Base-by-base conservation (phyloP, 30 jellyfish, hydroid and myxozoan species). In the Pseudorhiza aurosa region DNA sequence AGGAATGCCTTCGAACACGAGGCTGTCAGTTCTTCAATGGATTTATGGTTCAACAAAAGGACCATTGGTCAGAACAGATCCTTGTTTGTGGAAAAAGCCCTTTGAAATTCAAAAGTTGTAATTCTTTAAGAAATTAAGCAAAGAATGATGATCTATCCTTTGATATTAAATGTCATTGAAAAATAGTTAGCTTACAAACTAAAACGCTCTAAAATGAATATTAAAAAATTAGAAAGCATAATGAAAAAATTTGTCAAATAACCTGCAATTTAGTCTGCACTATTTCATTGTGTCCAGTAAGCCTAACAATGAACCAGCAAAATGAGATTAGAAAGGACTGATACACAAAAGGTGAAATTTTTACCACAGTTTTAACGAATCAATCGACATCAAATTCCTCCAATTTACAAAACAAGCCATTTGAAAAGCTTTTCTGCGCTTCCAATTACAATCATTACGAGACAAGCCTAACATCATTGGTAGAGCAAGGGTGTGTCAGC, bases 311-410 rank as follows among this genome's bases (percentile, higher is more conserved):
- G 35, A 64, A 64, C 50, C 77, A 64, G 19, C 8, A 6, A 31
- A 64, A 64, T 35, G 35, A 64, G 77, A 64, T 64, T 64, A 64
- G 50, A 42, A 64, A 30, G 37, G 59, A 64, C 19, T 12, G 12
- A 35, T 15, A 64, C 77, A 10, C 35, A 64, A 64, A 31, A 0
- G 77, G 59, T 17, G 46, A 37, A 64, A 64, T 64, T 17, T 64
- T 64, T 33, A 64, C 77, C 77, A 64, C 77, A 64, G 77, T 26
- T 64, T 64, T 64, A 32, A 64, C 53, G 77, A 64, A 42, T 64
- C 77, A 64, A 39, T 64, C 77, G 53, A 30, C 37, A 64, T 64
- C 14, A 31, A 64, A 64, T 64, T 35, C 77, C 77, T 36, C 35
- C 53, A 64, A 64, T 64, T 64, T 42, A 22, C 40, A 64, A 64